Evolutionary conservation across 1,140 invertebrate species (phyloP).

Genomic region (Lethocerus indicus): DNA sequence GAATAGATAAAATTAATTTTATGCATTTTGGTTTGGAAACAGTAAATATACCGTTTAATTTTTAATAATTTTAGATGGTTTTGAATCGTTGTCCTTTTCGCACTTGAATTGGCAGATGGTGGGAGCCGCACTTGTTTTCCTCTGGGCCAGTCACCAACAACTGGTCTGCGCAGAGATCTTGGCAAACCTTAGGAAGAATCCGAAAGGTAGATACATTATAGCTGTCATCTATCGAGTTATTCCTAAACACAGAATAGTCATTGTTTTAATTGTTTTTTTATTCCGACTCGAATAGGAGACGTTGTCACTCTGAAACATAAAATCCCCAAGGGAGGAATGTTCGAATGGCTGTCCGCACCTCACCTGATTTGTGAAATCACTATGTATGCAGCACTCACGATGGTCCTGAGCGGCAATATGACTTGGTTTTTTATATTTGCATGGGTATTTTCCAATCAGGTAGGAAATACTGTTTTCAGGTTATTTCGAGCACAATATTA

Average conservation of each 20-base stretch:
- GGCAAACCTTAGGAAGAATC: constrained; percentile 49
- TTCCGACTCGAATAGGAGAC: constrained; percentile 26
- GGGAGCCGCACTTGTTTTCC: constrained; percentile 32
- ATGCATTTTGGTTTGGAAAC: not conserved
- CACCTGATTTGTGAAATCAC: constrained; percentile 68
- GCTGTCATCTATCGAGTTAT: constrained; percentile 17
- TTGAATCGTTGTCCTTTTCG: constrained; percentile 13
- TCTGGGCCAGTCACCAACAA: constrained; percentile 49
- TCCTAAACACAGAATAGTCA: not conserved
- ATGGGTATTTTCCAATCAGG: constrained; percentile 75
- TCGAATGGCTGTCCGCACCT: constrained; percentile 61
- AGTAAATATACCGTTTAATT: not conserved
- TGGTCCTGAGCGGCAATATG: constrained; percentile 39
- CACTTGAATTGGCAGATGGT: constrained; percentile 19
- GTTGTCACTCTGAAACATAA: constrained; percentile 51
- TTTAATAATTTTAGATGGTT: constrained; percentile 1
- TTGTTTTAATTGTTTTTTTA: not conserved
- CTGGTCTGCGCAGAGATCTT: constrained; percentile 49
- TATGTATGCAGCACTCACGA: constrained; percentile 48
- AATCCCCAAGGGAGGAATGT: constrained; percentile 59
- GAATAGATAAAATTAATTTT: not conserved
- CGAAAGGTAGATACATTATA: constrained; percentile 26
- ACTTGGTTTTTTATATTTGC: constrained; percentile 44
- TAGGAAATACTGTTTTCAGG: no score
- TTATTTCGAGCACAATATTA: no score